phyloP scores from a whole-genome alignment of 30 jellyfish, hydroid and myxozoan species.

The Euphysa ruthae region DNA sequence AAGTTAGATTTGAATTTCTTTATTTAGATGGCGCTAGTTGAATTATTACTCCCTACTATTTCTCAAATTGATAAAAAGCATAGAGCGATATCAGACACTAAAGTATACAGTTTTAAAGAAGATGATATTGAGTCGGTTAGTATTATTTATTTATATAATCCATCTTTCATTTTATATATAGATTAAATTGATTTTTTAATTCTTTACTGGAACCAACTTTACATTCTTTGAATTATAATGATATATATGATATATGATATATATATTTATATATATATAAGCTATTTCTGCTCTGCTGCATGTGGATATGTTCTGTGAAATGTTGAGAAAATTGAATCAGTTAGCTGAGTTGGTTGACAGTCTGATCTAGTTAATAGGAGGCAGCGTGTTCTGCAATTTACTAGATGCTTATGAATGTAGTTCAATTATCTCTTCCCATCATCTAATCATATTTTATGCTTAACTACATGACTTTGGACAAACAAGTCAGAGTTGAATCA shows the following conservation, averaged over 20 bases:
- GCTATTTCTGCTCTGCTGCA: too few relatives aligned
- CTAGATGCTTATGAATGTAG: too few relatives aligned
- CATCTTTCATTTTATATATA: not conserved
- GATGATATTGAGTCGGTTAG: constrained; percentile 90
- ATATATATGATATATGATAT: too few relatives aligned
- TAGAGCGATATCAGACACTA: constrained; percentile 50
- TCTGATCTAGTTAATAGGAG: too few relatives aligned
- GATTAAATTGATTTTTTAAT: not conserved
- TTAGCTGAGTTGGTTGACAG: too few relatives aligned
- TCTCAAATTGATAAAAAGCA: constrained; percentile 46
- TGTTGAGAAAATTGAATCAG: too few relatives aligned
- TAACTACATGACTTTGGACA: too few relatives aligned
- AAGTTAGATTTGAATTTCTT: not conserved
- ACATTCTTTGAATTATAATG: not conserved
- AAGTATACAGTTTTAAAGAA: constrained; percentile 66
- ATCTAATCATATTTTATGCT: too few relatives aligned
- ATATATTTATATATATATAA: not conserved
- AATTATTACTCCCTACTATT: constrained; percentile 50
- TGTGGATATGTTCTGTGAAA: too few relatives aligned
- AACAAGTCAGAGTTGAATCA: too few relatives aligned
- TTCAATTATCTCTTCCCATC: too few relatives aligned
- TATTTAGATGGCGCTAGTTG: constrained; percentile 64
- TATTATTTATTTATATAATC: not conserved
- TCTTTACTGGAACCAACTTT: not conserved
- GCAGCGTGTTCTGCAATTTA: too few relatives aligned